Conservation (phyloP, 2,113 vertebrate genomes). For the Gymnobelideus leadbeateri region DNA sequence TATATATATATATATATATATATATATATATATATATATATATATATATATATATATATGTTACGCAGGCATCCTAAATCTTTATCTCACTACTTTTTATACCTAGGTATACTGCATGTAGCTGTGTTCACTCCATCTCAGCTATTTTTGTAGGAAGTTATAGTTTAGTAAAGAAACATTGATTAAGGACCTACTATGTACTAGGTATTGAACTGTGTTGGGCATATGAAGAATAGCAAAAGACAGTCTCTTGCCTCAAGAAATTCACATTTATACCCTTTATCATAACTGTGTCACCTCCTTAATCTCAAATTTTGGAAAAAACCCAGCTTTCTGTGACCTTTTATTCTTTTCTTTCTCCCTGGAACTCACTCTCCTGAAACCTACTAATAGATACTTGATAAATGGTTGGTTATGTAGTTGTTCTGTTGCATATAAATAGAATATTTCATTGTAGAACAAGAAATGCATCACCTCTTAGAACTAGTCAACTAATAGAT, state of each 20-base stretch:
- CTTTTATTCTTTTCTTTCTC: background rate
- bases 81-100: background rate
- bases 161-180: background rate
- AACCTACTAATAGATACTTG: background rate
- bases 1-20: no score
- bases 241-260: background rate
- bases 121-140: background rate
- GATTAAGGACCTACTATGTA: background rate
- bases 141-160: background rate
- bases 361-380: background rate
- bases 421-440: background rate
- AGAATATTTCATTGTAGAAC: background rate
- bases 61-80: background rate
- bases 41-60: no score
- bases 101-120: background rate
- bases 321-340: background rate
- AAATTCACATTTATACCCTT: background rate
- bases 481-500: background rate
- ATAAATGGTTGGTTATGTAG: background rate
- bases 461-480: background rate
- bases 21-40: no score
- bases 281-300: background rate
- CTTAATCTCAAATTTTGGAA: background rate
- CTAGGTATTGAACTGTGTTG: background rate
- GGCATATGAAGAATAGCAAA: background rate